Evolutionary conservation across 2,797 vertebrate species (phyloP).

Genomic region (Hemitrygon akajei): DNA sequence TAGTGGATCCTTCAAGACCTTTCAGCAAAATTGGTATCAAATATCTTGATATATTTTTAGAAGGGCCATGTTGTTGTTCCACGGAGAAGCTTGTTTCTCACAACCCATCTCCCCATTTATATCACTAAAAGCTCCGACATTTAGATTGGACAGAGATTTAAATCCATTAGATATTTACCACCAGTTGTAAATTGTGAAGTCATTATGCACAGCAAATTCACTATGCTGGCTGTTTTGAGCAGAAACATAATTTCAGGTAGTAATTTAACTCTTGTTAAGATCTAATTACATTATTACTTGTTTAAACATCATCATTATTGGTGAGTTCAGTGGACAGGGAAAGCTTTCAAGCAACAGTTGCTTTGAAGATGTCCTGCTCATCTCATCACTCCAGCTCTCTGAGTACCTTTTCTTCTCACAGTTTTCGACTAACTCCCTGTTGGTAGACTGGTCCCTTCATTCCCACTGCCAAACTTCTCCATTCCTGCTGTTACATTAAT

Average conservation of each 20-base stretch:
- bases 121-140: background rate
- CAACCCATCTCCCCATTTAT: too few species aligned
- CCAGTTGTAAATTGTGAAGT: background rate
- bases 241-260: background rate
- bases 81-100: background rate
- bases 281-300: background rate
- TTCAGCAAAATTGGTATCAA: background rate
- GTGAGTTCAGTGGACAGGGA: background rate
- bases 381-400: too few species aligned
- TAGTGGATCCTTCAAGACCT: background rate
- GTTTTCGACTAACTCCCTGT: too few species aligned
- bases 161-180: background rate
- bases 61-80: background rate
- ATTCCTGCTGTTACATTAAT: too few species aligned
- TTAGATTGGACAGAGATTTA: background rate
- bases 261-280: background rate
- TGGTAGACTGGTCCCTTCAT: too few species aligned
- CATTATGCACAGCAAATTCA: too few species aligned
- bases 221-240: background rate
- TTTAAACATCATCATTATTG: background rate
- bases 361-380: too few species aligned
- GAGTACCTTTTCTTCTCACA: too few species aligned
- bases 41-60: background rate
- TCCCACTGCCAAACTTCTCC: too few species aligned
- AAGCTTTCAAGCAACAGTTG: background rate